Evolutionary conservation across 2,113 vertebrate genomes (phyloP).

Genomic region (Hippoglossus stenolepis): DNA sequence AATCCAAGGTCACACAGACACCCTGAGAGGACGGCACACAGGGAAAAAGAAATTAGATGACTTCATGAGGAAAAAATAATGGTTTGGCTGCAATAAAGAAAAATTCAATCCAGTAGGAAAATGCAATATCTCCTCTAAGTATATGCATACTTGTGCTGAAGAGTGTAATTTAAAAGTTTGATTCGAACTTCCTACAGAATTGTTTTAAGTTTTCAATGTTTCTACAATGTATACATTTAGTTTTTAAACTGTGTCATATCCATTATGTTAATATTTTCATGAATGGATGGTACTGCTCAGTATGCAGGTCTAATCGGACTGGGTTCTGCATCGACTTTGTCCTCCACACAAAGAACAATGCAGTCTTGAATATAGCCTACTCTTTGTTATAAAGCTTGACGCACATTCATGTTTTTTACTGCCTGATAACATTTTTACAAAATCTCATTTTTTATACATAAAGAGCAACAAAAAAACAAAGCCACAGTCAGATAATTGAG

Average conservation of each 20-base stretch:
- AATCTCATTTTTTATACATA: background rate
- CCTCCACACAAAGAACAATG: constrained; percentile 14
- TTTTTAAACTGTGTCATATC: background rate
- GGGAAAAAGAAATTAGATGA: background rate
- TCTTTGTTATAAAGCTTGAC: constrained; percentile 8
- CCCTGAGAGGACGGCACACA: constrained; percentile 54
- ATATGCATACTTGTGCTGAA: background rate
- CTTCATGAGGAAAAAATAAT: background rate
- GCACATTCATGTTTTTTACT: constrained; percentile 5
- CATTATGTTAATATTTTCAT: background rate
- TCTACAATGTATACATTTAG: too few species aligned
- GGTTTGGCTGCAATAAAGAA: background rate
- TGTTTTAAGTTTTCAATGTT: too few species aligned
- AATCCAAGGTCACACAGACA: constrained; percentile 63
- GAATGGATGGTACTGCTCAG: background rate
- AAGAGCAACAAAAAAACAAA: constrained; percentile 3
- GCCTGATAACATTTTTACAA: background rate
- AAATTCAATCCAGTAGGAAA: background rate
- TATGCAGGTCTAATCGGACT: background rate
- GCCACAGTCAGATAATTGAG: background rate
- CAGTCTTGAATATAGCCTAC: background rate
- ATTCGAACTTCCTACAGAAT: background rate
- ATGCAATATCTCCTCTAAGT: too few species aligned
- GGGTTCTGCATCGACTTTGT: background rate
- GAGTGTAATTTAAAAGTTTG: background rate